Conservation (phyloP, 2,888 invertebrate species). For the Anodontia alba region DNA sequence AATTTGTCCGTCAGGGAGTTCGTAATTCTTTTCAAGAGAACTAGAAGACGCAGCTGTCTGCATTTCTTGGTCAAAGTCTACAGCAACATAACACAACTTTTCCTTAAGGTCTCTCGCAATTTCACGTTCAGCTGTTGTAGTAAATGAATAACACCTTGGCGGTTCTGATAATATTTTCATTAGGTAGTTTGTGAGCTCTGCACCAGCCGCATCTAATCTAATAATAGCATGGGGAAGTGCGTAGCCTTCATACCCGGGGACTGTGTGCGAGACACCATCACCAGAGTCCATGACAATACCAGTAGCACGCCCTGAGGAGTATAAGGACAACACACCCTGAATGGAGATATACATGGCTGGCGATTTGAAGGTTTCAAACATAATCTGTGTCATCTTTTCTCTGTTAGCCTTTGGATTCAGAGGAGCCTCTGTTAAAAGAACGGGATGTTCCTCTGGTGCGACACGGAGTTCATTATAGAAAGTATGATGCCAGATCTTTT, state of each 20-base stretch:
- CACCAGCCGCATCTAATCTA: not conserved
- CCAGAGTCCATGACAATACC: constrained; percentile 13
- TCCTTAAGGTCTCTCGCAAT: not conserved
- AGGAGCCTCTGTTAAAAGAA: constrained; percentile 87
- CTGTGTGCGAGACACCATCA: not conserved
- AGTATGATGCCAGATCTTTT: constrained; percentile 10
- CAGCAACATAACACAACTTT: not conserved
- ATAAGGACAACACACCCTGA: constrained; percentile 86
- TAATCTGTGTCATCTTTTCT: constrained; percentile 4
- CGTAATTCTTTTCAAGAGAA: constrained; percentile 90
- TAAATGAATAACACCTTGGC: constrained; percentile 55
- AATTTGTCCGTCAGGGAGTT: constrained; percentile 54
- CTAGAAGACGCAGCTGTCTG: constrained; percentile 74
- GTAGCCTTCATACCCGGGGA: not conserved
- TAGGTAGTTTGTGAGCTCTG: not conserved
- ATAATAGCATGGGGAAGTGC: constrained; percentile 29
- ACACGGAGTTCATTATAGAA: constrained; percentile 1
- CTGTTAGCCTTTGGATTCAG: not conserved
- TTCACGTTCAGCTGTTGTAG: constrained; percentile 70
- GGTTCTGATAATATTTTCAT: constrained; percentile 8
- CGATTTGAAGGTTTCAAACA: not conserved
- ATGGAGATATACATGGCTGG: not conserved
- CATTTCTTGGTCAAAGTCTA: constrained; percentile 54
- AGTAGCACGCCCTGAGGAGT: constrained; percentile 90
- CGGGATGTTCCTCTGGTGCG: constrained; percentile 4